Base-by-base conservation (phyloP, 1,140 invertebrate genomes). In the Drosophila bipectinata region DNA sequence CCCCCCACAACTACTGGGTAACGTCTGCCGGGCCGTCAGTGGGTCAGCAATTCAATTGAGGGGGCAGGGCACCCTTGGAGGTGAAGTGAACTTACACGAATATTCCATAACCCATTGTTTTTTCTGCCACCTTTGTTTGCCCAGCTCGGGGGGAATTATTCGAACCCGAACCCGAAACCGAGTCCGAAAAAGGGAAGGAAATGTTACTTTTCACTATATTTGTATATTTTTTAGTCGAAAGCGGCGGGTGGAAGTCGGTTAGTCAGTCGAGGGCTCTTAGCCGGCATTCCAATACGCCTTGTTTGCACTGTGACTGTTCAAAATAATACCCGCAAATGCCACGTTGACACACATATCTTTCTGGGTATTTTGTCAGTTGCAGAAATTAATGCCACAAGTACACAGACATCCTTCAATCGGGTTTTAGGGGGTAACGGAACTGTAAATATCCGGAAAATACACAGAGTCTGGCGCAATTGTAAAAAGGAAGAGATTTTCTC, bases 101-200 rank as follows among this genome's bases (percentile, higher is more conserved):
- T 84, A 76, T 73, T 56, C 71, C 69, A 73, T 73, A 49, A 47
- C 6, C 60, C 78, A 77, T 81, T 81, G 78, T 81, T 63, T 71
- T 64, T 4, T n/a, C 14, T 51, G 45, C 28, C 32, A 63, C 49
- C 41, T 57, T 55, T 67, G 77, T 72, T 80, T 77, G 54, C 63
- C 45, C 47, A 64, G 21, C 37, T 18, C 41, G 7, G 41, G 28
- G 21, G 34, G 21, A 34, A 44, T 26, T 14, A 18, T 41, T 56
- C 37, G 28, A 34, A 48, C 14, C 37, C 9, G 10, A 26, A 47
- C 14, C 37, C 9, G 10, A 26, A 47, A 24, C 51, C n/a, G 10
- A 30, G 55, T 7, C 37, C n/a, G 8, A 45, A 62, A 10, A 30
- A 24, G 24, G 30, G n/a, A 5, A 41, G 10, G 34, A 63, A 44